Evolutionary conservation across 2,797 vertebrate species (phyloP).

Genomic region (Pseudocheirus occidentalis): DNA sequence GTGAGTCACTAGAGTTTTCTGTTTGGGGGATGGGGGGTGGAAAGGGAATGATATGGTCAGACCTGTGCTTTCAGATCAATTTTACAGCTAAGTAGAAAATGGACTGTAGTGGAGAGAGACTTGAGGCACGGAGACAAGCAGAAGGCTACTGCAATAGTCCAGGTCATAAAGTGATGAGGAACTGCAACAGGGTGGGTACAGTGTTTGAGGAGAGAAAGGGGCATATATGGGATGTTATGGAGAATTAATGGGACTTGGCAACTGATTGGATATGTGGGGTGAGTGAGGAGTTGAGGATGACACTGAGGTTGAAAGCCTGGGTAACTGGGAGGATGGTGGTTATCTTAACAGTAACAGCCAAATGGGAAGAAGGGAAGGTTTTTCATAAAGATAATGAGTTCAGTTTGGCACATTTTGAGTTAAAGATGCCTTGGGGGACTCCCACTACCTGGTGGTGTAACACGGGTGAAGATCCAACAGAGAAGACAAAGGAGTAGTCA

Average conservation of each 20-base stretch:
- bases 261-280: neutral
- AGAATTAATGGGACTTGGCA: neutral
- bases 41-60: neutral
- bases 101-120: neutral
- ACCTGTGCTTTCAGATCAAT: neutral
- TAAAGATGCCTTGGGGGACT: neutral
- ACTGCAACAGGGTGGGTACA: neutral
- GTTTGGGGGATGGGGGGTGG: neutral
- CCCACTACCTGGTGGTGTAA: neutral
- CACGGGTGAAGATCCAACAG: neutral
- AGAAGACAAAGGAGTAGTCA: neutral
- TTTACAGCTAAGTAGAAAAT: neutral
- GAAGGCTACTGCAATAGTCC: neutral
- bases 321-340: neutral
- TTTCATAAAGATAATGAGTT: neutral
- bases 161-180: neutral
- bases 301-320: neutral
- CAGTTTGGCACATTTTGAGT: neutral
- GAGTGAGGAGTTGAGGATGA: neutral
- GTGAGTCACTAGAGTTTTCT: neutral
- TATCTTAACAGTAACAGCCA: neutral
- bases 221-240: neutral
- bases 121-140: neutral
- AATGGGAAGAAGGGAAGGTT: neutral
- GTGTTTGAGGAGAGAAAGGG: neutral